A percentile compares a stretch with the other conserved stretches of the same genome.
phyloP scores from a whole-genome alignment of 2,888 invertebrate genomes.

The Ommatoiulus sabulosus region DNA sequence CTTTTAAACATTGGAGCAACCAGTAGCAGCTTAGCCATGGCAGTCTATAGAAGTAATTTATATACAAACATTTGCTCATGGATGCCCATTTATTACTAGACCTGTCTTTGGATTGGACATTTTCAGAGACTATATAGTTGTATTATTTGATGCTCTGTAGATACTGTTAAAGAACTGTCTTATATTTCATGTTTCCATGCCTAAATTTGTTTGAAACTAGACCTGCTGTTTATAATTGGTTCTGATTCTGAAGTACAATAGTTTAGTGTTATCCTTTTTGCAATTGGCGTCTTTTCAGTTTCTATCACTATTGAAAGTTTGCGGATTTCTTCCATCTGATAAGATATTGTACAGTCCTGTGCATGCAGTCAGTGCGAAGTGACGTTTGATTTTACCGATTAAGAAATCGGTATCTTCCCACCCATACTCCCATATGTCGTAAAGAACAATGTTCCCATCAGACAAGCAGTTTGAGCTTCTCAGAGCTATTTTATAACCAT shows the following conservation, averaged over 20 bases:
- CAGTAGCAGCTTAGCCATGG: neutral
- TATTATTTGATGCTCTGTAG: neutral
- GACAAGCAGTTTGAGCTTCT: slow-evolving; percentile 3
- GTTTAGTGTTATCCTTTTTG: neutral
- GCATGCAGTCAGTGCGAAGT: neutral
- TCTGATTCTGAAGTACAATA: neutral
- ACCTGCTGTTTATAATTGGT: neutral
- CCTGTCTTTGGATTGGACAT: neutral
- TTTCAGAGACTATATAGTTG: neutral
- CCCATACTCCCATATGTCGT: neutral
- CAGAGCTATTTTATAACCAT: slow-evolving; percentile 9
- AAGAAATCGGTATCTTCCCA: neutral
- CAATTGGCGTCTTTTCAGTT: neutral
- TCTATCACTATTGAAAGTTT: neutral
- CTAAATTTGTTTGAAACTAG: neutral
- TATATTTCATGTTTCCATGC: neutral
- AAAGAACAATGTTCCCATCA: neutral
- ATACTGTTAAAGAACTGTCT: neutral
- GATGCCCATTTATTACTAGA: neutral
- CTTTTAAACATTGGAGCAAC: too few species aligned
- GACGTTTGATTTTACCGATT: neutral
- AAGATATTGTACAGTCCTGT: neutral
- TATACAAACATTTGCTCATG: neutral
- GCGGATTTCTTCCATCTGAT: neutral
- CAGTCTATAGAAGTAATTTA: neutral